Evolutionary conservation across 2,888 invertebrate genomes (phyloP).

Genomic region (Leptogaster cylindrica): DNA sequence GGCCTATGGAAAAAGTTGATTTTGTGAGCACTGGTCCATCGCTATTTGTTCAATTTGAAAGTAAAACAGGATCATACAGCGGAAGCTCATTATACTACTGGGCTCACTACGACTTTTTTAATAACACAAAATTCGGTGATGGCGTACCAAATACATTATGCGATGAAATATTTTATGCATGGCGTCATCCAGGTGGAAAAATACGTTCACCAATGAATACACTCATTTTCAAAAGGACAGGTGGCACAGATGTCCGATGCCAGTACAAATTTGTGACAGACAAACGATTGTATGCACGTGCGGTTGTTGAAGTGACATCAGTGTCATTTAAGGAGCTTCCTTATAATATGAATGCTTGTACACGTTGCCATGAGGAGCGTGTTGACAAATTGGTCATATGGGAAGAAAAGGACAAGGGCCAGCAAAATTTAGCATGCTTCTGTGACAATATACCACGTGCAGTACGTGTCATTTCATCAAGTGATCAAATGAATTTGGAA

Average conservation of each 20-base stretch:
- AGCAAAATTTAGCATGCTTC: slow-evolving; percentile 75
- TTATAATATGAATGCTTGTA: slow-evolving; percentile 79
- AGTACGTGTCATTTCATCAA: slow-evolving; percentile 75
- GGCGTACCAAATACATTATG: slow-evolving; percentile 81
- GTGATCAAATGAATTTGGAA: slow-evolving; percentile 81
- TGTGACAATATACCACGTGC: slow-evolving; percentile 71
- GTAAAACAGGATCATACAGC: slow-evolving; percentile 90
- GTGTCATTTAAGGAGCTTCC: slow-evolving; percentile 86
- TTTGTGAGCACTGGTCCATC: slow-evolving; percentile 88
- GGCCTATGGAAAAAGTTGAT: slow-evolving; percentile 92
- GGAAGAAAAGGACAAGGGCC: slow-evolving; percentile 73
- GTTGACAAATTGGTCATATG: slow-evolving; percentile 83
- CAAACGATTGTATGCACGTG: slow-evolving; percentile 78
- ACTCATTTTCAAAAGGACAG: slow-evolving; percentile 81
- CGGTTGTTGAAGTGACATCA: slow-evolving; percentile 75
- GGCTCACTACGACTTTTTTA: slow-evolving; percentile 94
- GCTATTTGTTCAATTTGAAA: slow-evolving; percentile 86
- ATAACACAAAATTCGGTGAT: slow-evolving; percentile 85
- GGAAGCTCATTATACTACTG: slow-evolving; percentile 94
- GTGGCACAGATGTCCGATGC: slow-evolving; percentile 78
- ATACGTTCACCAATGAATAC: slow-evolving; percentile 86
- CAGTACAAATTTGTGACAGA: slow-evolving; percentile 85
- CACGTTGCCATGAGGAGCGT: slow-evolving; percentile 85
- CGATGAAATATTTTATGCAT: slow-evolving; percentile 86
- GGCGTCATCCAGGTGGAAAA: slow-evolving; percentile 78